These are phyloP conservation scores for Drosophila nigromelanica DNA, from an alignment of 1,140 invertebrate genomes.

Conservation along the genomic window DNA sequence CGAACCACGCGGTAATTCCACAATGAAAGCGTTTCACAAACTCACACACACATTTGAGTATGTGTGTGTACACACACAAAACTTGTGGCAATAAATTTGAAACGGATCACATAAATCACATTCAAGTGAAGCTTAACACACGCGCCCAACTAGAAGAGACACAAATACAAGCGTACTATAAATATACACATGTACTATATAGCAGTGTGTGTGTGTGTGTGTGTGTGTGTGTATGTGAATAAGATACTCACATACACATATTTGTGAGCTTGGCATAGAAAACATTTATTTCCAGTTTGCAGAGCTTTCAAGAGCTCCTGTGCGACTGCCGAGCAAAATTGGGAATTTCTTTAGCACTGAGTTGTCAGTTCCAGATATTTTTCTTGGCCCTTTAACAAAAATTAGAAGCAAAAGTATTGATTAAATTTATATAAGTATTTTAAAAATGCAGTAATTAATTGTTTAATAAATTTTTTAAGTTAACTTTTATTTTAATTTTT, in stretches of 20 bases:
- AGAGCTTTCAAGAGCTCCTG: conserved; percentile 29
- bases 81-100: conserved; percentile 77
- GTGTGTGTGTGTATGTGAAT: conserved; percentile 25
- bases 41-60: conserved; percentile 8
- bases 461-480: too few relatives aligned
- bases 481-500: too few relatives aligned
- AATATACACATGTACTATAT: conserved; percentile 28
- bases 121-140: conserved; percentile 82
- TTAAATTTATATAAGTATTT: too few relatives aligned
- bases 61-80: conserved; percentile 60
- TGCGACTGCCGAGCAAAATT: neutral
- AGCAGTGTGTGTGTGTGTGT: conserved; percentile 3
- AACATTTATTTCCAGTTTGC: conserved; percentile 50
- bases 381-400: too few relatives aligned
- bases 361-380: neutral
- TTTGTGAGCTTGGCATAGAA: conserved; percentile 29
- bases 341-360: neutral
- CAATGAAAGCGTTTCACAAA: conserved; percentile 59
- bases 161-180: conserved; percentile 37
- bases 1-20: conserved; percentile 69
- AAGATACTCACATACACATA: conserved; percentile 22
- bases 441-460: too few relatives aligned
- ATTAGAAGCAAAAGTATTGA: neutral
- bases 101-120: conserved; percentile 82
- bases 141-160: conserved; percentile 76